Evolutionary conservation across 2,113 vertebrate species (phyloP).

Genomic region (Oryctolagus cuniculus): DNA sequence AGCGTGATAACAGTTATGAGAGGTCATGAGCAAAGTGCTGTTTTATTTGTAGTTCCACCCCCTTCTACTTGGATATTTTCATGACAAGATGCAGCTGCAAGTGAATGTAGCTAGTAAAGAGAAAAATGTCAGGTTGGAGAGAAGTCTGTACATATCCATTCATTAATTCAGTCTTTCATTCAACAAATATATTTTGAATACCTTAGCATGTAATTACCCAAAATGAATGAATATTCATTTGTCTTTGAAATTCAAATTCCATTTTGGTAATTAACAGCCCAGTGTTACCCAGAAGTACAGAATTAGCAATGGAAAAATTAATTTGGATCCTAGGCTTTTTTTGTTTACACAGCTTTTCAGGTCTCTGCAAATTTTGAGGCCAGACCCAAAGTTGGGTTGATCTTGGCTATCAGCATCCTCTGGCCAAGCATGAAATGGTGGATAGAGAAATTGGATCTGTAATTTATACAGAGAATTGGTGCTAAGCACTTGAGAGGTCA

Average conservation of each 20-base stretch:
- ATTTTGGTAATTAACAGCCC: constrained; percentile 74
- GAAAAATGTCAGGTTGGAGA: constrained; percentile 39
- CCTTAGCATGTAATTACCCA: constrained; percentile 75
- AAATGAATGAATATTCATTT: constrained; percentile 80
- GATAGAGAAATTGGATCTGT: neutral
- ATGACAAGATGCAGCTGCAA: constrained; percentile 57
- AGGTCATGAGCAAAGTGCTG: constrained; percentile 49
- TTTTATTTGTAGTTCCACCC: constrained; percentile 41
- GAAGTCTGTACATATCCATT: constrained; percentile 68
- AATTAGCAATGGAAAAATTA: constrained; percentile 68
- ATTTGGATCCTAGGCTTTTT: constrained; percentile 54
- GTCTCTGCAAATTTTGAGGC: constrained; percentile 37
- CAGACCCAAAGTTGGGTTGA: constrained; percentile 32
- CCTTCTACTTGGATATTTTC: constrained; percentile 58
- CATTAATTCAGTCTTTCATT: constrained; percentile 78
- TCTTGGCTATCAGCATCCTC: neutral
- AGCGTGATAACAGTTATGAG: constrained; percentile 9
- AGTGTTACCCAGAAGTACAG: constrained; percentile 66
- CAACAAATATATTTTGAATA: constrained; percentile 76
- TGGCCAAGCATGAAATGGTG: neutral
- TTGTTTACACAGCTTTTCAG: constrained; percentile 53
- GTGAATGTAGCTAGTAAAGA: constrained; percentile 44
- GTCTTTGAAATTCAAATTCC: constrained; percentile 80
- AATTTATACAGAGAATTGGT: neutral
- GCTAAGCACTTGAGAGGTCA: neutral